phyloP scores from a whole-genome alignment of 2,797 vertebrate genomes.

The Astyanax mexicanus region DNA sequence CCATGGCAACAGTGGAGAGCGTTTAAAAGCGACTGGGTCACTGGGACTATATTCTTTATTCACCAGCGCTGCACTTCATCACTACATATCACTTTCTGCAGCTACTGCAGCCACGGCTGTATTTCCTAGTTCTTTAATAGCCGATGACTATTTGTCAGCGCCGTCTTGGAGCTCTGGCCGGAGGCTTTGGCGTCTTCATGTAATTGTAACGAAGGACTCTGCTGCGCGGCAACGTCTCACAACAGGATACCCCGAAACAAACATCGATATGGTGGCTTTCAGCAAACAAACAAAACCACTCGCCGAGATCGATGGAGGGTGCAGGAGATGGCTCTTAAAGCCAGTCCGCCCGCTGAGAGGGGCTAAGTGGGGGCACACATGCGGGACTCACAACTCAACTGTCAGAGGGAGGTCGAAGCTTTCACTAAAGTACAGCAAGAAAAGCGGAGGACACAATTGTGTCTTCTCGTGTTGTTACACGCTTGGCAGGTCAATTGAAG shows the following conservation, averaged over 20 bases:
- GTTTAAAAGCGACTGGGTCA: slow-evolving; percentile 19
- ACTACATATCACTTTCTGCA: slow-evolving; percentile 3
- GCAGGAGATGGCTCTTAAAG: slow-evolving; percentile 48
- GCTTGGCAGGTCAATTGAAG: slow-evolving; percentile 5
- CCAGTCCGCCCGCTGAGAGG: slow-evolving; percentile 37
- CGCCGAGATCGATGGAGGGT: slow-evolving; percentile 52
- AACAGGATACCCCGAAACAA: slow-evolving; percentile 33
- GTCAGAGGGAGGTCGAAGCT: slow-evolving; percentile 13
- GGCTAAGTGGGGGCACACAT: slow-evolving; percentile 37
- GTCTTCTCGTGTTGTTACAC: slow-evolving; percentile 18
- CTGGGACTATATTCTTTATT: neutral
- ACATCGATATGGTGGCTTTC: slow-evolving; percentile 56
- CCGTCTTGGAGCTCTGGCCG: neutral
- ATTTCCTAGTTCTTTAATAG: slow-evolving; percentile 28
- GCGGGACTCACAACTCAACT: slow-evolving; percentile 21
- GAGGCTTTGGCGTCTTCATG: slow-evolving; percentile 9
- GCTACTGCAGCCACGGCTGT: slow-evolving; percentile 1
- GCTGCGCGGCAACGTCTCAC: slow-evolving; percentile 40
- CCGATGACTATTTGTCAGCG: slow-evolving; percentile 19
- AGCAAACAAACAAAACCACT: slow-evolving; percentile 56
- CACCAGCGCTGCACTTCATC: too few relatives aligned
- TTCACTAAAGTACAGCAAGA: slow-evolving; percentile 23
- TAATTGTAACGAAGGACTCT: slow-evolving; percentile 46
- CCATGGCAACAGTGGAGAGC: slow-evolving; percentile 7
- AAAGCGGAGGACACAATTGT: neutral